Conservation (phyloP, 2,113 vertebrate genomes). For the Turnix velox region DNA sequence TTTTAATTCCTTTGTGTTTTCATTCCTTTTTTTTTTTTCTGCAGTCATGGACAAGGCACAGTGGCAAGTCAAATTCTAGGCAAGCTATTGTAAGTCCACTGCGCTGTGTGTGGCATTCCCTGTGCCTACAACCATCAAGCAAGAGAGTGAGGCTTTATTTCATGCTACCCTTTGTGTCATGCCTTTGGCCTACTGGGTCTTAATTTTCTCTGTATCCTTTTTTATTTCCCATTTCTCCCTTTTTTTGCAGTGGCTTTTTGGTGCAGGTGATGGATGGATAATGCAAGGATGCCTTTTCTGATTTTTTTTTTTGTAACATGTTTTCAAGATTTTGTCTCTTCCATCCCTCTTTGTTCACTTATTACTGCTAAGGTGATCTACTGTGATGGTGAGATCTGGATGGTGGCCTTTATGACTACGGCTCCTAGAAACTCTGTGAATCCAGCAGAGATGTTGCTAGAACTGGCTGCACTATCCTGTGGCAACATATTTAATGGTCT, state of each 20-base stretch:
- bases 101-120: fast-evolving
- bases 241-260: not conserved
- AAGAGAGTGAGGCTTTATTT: not conserved
- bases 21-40: not conserved
- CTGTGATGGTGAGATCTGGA: not conserved
- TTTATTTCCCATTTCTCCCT: not conserved
- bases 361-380: not conserved
- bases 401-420: not conserved
- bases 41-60: not conserved
- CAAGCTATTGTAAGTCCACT: not conserved
- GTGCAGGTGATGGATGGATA: not conserved
- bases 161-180: fast-evolving
- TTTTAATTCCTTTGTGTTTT: not conserved
- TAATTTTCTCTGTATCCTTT: not conserved
- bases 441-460: not conserved
- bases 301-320: not conserved
- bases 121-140: not conserved
- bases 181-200: not conserved
- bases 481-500: not conserved
- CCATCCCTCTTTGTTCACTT: not conserved
- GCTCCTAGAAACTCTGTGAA: not conserved
- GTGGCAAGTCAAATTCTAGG: not conserved
- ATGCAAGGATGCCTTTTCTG: not conserved
- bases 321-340: not conserved
- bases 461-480: not conserved